Evolutionary conservation across 1,140 invertebrate species (phyloP).

Genomic region (Drosophila santomea): DNA sequence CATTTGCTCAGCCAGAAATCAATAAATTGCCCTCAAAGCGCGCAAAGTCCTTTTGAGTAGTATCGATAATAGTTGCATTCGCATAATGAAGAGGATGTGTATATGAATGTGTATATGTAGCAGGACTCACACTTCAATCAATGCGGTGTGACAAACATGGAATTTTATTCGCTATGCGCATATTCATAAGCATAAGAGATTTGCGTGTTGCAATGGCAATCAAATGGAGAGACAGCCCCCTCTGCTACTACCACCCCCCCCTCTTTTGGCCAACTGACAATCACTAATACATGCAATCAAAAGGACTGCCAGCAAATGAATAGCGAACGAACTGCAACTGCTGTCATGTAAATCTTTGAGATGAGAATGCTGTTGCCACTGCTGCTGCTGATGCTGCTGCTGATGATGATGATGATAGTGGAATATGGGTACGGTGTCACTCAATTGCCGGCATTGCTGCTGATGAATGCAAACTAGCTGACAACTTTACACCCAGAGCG

Average conservation of each 20-base stretch:
- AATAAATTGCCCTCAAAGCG: constrained; percentile 60
- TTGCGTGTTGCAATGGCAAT: constrained; percentile 58
- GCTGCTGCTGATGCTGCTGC: constrained; percentile 3
- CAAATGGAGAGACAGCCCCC: constrained; percentile 45
- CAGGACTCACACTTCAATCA: constrained; percentile 60
- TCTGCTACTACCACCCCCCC: not conserved
- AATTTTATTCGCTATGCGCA: constrained; percentile 49
- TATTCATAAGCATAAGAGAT: constrained; percentile 80
- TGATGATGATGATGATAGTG: constrained; percentile 26
- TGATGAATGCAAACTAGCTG: constrained; percentile 72
- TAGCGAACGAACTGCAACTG: constrained; percentile 66
- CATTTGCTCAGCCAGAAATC: constrained; percentile 57
- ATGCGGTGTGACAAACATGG: constrained; percentile 57
- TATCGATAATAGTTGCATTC: constrained; percentile 9
- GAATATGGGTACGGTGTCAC: constrained; percentile 51
- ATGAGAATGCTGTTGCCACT: not conserved
- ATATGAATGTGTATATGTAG: not conserved
- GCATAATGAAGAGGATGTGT: constrained; percentile 23
- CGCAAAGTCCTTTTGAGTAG: constrained; percentile 2
- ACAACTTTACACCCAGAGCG: constrained; percentile 29
- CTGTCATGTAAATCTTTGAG: constrained; percentile 70
- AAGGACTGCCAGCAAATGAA: constrained; percentile 65
- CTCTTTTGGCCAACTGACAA: constrained; percentile 36
- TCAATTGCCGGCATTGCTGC: constrained; percentile 50
- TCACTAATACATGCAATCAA: constrained; percentile 73